Base-by-base conservation (phyloP, 2,888 invertebrate species). In the Marronus borbonicus region DNA sequence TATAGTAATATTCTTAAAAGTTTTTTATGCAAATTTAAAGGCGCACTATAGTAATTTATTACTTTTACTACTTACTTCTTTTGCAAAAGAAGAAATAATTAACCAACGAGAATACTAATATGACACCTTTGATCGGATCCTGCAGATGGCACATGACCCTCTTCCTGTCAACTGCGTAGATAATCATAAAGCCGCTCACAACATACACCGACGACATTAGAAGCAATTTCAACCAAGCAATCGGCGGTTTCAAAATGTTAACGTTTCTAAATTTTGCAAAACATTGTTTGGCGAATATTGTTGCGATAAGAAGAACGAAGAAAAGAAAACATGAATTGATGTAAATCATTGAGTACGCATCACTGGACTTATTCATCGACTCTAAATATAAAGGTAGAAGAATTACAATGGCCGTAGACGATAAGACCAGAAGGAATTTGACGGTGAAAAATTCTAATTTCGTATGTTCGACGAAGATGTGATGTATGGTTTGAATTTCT, bases 31-130 rank as follows among this genome's bases (percentile, higher is more conserved):
- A 24, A 50, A 20, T 68, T 28, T 28, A 24, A 10, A 0, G 62
- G 28, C 28, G 12, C 24, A 24, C n/a, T 24, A 10, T 5, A 62
- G 1, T 14, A 10, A 28, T 28, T 68, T 65, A 55, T n/a, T 31
- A 5, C 12, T 31, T 24, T 74, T 44, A 44, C 44, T 44, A 87
- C 90, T 90, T 87, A 92, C 91, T 89, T 87, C 91, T 91, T 82
- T 90, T 89, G 83, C 91, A 91, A 84, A 91, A 91, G 85, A 91
- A 91, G 87, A 92, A 92, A 84, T 92, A 92, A 84, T 90, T 91
- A 14, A 91, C 88, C 70, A 92, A 86, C 0, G 92, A 90, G 83
- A 91, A 91, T 10, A 91, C 90, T 72, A 92, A 85, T 4, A 90
- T 88, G 62, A 91, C 88, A 72, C 91, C 92, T 84, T 92, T 91